Evolutionary conservation across 2,113 vertebrate genomes (phyloP), one percentile per base, ranked within the genome.

Genomic region (Paracanthobrama guichenoti): DNA sequence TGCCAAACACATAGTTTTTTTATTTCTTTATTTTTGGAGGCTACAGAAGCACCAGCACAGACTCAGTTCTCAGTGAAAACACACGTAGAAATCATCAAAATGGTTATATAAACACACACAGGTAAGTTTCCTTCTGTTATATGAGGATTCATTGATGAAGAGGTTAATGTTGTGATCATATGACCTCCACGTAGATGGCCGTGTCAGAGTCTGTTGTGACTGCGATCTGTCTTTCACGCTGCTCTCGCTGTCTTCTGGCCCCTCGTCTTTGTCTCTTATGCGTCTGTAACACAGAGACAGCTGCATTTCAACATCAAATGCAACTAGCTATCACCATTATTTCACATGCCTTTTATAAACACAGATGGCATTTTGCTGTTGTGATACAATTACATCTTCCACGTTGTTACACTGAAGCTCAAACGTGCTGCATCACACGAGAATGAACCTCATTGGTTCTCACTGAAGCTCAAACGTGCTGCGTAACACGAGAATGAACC

Each of bases 141-240:
- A 3, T 20, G 53, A 55, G 18, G 53, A 55, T 8, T 55, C 18
- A 55, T 22, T 20, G 53, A 55, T 20, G 53, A 55, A 48, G 46
- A 48, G 13, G 46, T 46, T 46, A 48, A 48, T 7, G 53, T 55
- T 28, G 13, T 16, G 12, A 16, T 66, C 66, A 69, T 7, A 95
- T 89, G 81, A 95, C 91, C 86, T 95, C 94, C 78, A 95, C 69
- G 78, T 95, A 95, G 60, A 95, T 91, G 79, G 89, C 92, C 0
- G 92, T 91, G 11, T 94, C 94, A 13, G 90, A 55, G n/a, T 94
- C 93, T 53, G 53, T 11, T 14, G 66, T 66, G 18, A 87, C 39
- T 3, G 87, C 18, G n/a, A 20, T 77, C 71, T 88, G 89, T 31
- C 89, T 86, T 50, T 86, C 84, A 48, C 78, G 87, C 12, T 81